Evolutionary conservation across 2,888 invertebrate genomes (phyloP), one percentile per base, ranked within the genome.

Genomic region (Chrysolina americana): DNA sequence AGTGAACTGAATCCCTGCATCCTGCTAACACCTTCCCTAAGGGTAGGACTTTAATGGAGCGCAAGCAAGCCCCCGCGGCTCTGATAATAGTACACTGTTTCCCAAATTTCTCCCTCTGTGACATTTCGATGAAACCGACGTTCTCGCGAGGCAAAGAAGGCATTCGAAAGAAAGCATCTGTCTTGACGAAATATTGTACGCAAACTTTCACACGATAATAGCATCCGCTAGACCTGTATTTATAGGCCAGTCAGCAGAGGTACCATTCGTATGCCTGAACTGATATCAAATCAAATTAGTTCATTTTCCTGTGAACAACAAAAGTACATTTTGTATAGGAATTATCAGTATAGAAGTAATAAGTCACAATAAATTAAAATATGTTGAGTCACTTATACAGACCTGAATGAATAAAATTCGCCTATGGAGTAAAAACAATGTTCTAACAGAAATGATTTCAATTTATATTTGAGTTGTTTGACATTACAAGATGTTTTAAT

Each of bases 161-260:
- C 9, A 48, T 66, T 50, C 10, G 4, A 19, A 36, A 8, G 50
- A 36, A 50, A 0, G 41, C 36, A 66, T 48, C 44, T 36, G 66
- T 66, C 47, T 15, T 15, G 28, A 47, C 48, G 66, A 28, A 65
- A n/a, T 50, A 15, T 48, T 36, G 28, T 50, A 50, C 66, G 50
- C 50, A 28, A 23, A 66, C 50, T 36, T 66, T 50, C 66, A 50
- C 66, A 66, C 66, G 66, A 15, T 50, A 66, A 66, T 66, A 50
- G 50, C 36, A 2, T 17, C n/a, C 50, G 15, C 13, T 19, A 23
- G 53, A 21, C 2, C 11, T 19, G 53, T 50, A 2, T 50, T 17
- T 21, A 21, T 53, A 21, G 53, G 4, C 5, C 17, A 17, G 48
- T 17, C 9, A 36, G 36, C 8, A 8, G 8, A 36, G 8, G 36